Evolutionary conservation across 2,113 vertebrate species (phyloP), one percentile per base, ranked within the genome.

Genomic region (Bungarus multicinctus): DNA sequence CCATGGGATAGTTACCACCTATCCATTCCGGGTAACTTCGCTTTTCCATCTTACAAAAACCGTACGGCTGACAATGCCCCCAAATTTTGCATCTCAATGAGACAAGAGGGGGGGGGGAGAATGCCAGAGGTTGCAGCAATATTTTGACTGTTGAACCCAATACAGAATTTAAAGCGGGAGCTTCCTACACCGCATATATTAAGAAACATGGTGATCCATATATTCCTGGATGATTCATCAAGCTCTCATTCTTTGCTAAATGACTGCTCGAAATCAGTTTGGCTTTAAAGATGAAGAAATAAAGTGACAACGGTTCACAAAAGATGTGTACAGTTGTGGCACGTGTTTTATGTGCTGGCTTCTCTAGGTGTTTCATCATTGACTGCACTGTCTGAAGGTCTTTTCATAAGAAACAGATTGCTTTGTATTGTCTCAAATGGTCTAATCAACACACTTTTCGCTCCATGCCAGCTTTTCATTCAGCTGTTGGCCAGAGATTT

Each of bases 151-250:
- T 85, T 27, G 74, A 81, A 81, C 34, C 25, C 53, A 91, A 55
- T 10, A 25, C 52, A 91, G 34, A 81, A 18, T 53, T 55, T 50
- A 85, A 18, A 81, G 18, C 0, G 12, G 45, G 2, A 87, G 45
- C 9, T 87, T 81, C 45, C 12, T 50, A 50, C 23, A 86, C 23
- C 5, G 11, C 45, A 14, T 87, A 27, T 7, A 91, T 45, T 18
- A 45, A 81, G 52, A 45, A 85, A 11, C 57, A n/a, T 18, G 22
- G 23, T 27, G 39, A 57, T 18, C 45, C 58, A 60, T 64, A 60
- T 25, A 52, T 64, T 47, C 58, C 85, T 87, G 60, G 47, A 87
- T 50, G 43, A 50, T 91, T 91, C 85, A 91, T 91, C 85, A 91
- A 91, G 43, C 57, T 87, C 55, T 22, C 2, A 22, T 87, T 60